Percentiles rank a stretch among this genome's conserved stretches.
Evolutionary conservation across 2,797 vertebrate species (phyloP).

Genomic region (Glossophaga mutica): DNA sequence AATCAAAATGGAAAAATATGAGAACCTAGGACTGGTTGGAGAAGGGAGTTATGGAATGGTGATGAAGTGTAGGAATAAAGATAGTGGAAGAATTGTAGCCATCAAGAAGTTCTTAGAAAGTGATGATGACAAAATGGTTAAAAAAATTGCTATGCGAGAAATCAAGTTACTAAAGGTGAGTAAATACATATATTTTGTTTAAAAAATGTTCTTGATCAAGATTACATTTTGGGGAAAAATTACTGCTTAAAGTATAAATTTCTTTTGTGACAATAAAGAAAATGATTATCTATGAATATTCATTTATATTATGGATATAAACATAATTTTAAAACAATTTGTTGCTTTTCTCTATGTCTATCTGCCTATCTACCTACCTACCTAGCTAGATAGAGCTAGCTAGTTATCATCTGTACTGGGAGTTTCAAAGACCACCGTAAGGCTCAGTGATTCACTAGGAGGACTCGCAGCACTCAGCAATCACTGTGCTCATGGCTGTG

Average conservation of each 20-base stretch:
- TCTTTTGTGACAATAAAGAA: not conserved
- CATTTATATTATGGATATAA: not conserved
- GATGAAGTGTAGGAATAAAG: conserved; percentile 88
- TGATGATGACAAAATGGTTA: conserved; percentile 88
- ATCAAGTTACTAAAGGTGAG: conserved; percentile 90
- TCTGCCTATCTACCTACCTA: not conserved
- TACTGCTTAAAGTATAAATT: not conserved
- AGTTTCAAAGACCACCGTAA: not conserved
- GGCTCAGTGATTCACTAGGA: not conserved
- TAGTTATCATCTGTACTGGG: not conserved
- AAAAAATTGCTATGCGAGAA: conserved; percentile 90
- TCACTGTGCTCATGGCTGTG: not conserved
- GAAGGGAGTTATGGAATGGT: conserved; percentile 92
- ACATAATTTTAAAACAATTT: conserved; percentile 3
- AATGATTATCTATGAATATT: not conserved
- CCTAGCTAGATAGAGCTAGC: not conserved
- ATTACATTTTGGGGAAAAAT: not conserved
- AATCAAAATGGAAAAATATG: conserved; percentile 89
- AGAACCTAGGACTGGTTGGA: conserved; percentile 88
- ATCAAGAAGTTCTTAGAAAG: conserved; percentile 92
- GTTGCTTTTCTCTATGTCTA: not conserved
- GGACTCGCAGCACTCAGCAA: not conserved
- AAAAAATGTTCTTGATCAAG: conserved; percentile 36
- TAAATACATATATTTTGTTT: not conserved
- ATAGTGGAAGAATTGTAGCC: conserved; percentile 88